phyloP scores from a whole-genome alignment of 92 coral and sea anemone species.

The Heteractis magnifica region DNA sequence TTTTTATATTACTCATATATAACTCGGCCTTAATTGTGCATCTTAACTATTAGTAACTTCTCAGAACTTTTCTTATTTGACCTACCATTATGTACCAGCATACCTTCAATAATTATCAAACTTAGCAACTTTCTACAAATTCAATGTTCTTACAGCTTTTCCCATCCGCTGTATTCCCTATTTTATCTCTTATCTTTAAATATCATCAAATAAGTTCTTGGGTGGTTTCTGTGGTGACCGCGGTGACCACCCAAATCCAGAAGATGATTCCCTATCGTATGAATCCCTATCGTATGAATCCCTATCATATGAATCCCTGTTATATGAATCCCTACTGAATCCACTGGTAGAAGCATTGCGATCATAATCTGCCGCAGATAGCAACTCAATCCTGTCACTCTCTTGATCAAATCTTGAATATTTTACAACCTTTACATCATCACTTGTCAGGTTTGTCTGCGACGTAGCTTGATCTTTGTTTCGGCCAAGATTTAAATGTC shows the following conservation, averaged over 20 bases:
- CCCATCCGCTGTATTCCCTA: background rate
- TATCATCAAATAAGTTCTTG: conserved; percentile 94
- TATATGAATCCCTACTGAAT: conserved; percentile 37
- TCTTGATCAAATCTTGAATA: conserved; percentile 74
- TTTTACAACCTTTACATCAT: conserved; percentile 66
- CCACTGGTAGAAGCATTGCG: conserved; percentile 52
- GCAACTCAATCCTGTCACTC: conserved; percentile 84
- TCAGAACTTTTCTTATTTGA: no score
- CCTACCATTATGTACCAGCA: no score
- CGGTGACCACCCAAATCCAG: conserved; percentile 67
- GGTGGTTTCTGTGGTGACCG: conserved; percentile 78
- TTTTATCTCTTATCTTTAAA: conserved; percentile 36
- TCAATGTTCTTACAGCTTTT: no score
- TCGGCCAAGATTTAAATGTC: conserved; percentile 29
- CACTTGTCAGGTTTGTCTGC: conserved; percentile 68
- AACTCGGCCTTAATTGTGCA: no score
- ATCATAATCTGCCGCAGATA: conserved; percentile 85
- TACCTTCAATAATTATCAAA: no score
- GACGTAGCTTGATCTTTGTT: conserved; percentile 72
- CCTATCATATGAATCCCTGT: conserved; percentile 40
- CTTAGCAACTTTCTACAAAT: no score
- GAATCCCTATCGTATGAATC: conserved; percentile 29
- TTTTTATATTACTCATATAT: no score
- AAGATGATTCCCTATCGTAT: conserved; percentile 33
- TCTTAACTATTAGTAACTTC: no score